Conservation (phyloP, 2,888 invertebrate species). For the Caradrina clavipalpis region DNA sequence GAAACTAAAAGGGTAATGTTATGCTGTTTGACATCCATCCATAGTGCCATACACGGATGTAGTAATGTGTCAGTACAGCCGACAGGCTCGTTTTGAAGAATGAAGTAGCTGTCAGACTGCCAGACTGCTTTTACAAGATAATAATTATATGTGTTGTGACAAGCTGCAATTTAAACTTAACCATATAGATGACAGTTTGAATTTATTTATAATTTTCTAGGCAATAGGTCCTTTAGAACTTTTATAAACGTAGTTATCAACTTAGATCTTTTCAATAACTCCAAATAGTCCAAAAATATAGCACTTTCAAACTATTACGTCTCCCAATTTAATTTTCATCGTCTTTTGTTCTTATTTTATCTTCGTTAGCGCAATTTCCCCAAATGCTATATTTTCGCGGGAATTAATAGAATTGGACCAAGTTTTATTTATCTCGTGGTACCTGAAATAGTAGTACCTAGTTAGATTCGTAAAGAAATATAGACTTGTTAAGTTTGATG, state of each 20-base stretch:
- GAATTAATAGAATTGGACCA: conserved; percentile 27
- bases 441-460: conserved; percentile 4
- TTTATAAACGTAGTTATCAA: too few species aligned
- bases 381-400: conserved; percentile 15
- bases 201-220: too few species aligned
- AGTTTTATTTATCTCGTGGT: conserved; percentile 12
- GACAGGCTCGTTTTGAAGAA: background rate
- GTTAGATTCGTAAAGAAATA: background rate
- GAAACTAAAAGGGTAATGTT: conserved; percentile 26
- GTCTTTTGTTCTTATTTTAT: conserved; percentile 29
- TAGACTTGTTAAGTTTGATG: background rate
- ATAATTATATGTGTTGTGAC: too few species aligned
- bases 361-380: conserved; percentile 21
- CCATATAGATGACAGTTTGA: too few species aligned
- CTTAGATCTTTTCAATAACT: too few species aligned
- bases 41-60: background rate
- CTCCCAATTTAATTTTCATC: background rate
- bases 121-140: background rate
- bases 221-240: too few species aligned
- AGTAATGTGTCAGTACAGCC: background rate
- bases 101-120: background rate
- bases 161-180: too few species aligned
- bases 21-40: conserved; percentile 15
- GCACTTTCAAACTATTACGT: too few species aligned
- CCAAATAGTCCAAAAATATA: too few species aligned